Conservation (phyloP, 2,888 invertebrate genomes). For the Myathropa florea region DNA sequence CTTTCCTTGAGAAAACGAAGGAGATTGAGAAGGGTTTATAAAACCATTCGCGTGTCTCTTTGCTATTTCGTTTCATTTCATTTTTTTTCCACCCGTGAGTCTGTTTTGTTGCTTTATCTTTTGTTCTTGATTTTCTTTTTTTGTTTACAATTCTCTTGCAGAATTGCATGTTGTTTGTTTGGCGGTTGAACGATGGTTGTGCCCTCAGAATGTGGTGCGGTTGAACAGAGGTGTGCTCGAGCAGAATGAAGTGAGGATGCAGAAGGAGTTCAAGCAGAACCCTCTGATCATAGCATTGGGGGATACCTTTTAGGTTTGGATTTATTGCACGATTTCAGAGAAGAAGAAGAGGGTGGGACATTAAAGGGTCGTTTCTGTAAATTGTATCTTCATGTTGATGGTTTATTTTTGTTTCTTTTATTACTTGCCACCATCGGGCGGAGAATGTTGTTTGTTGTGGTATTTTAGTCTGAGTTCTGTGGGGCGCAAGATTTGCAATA, state of each 20-base stretch:
- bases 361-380: constrained; percentile 11
- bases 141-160: constrained; percentile 49
- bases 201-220: constrained; percentile 63
- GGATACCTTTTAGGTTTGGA: constrained; percentile 55
- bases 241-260: constrained; percentile 46
- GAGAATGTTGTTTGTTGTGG: background rate
- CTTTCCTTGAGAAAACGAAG: constrained; percentile 30
- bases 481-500: background rate
- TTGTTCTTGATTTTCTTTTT: constrained; percentile 6
- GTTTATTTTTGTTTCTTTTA: constrained; percentile 31
- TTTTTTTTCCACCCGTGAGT: background rate
- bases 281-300: constrained; percentile 59
- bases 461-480: background rate
- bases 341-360: background rate
- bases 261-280: constrained; percentile 61
- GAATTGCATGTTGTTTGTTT: constrained; percentile 70
- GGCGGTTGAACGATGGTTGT: constrained; percentile 66
- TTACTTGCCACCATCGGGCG: constrained; percentile 19
- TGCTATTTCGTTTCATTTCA: constrained; percentile 58
- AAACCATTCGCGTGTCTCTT: constrained; percentile 69
- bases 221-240: constrained; percentile 60
- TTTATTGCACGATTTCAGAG: constrained; percentile 17
- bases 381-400: constrained; percentile 36
- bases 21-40: constrained; percentile 47
- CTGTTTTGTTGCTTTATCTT: background rate